Conservation (phyloP, 2,797 vertebrate species). For the Eutrigla gurnardus region DNA sequence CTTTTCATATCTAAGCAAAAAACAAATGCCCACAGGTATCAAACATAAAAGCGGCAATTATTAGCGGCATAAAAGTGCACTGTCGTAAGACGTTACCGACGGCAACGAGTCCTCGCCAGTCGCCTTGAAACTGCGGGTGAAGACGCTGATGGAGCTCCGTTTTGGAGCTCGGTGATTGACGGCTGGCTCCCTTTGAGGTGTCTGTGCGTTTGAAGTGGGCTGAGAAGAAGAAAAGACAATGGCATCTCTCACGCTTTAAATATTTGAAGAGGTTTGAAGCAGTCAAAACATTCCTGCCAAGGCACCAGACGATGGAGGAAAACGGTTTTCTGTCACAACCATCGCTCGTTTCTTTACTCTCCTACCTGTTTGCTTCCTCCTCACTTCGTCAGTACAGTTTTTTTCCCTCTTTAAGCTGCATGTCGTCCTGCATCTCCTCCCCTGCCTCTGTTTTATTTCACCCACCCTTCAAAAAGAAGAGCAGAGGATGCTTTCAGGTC, state of each 20-base stretch:
- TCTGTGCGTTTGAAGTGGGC: conserved; percentile 62
- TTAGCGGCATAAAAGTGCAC: conserved; percentile 10
- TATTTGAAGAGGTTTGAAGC: conserved; percentile 73
- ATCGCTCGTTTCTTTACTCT: conserved; percentile 1
- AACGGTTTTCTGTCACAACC: conserved; percentile 6
- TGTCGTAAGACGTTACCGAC: conserved; percentile 14
- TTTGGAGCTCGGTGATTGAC: conserved; percentile 62
- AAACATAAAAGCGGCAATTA: conserved; percentile 34
- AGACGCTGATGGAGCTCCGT: conserved; percentile 35
- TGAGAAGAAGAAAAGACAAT: conserved; percentile 50
- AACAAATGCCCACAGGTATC: background rate
- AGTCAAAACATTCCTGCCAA: conserved; percentile 48
- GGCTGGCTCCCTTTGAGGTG: conserved; percentile 55
- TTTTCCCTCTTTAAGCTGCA: background rate
- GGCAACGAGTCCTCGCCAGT: conserved; percentile 20
- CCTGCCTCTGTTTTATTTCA: conserved; percentile 1
- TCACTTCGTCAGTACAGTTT: background rate
- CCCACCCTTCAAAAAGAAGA: conserved; percentile 8
- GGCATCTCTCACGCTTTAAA: conserved; percentile 62
- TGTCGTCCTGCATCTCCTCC: conserved; percentile 1
- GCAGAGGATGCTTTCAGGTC: background rate
- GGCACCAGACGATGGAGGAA: conserved; percentile 49
- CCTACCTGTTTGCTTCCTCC: conserved; percentile 25
- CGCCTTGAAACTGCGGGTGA: conserved; percentile 30
- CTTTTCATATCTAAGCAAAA: conserved; percentile 15